Base-by-base conservation (phyloP, 2,797 vertebrate genomes). In the Ciconia nigra region DNA sequence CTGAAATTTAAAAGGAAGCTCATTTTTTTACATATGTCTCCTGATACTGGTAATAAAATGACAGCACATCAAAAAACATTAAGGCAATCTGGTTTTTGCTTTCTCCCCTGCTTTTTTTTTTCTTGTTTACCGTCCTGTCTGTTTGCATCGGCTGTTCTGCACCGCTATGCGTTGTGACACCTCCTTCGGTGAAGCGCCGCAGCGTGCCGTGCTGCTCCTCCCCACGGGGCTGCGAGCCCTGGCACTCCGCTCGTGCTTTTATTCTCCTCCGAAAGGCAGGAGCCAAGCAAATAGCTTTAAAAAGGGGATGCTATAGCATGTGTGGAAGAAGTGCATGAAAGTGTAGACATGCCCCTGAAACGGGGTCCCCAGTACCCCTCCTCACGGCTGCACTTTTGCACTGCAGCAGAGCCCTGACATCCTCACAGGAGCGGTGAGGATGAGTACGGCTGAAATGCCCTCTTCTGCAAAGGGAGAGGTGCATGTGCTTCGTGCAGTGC, bases 31-130 rank as follows among this genome's bases (percentile, higher is more conserved):
- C 93, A 76, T 93, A 93, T 93, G 71, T 71, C 89, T 97, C 83
- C 87, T 71, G 46, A 89, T 93, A 83, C 70, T 78, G 73, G 85
- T 90, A 97, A 96, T 83, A 94, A 97, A 94, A 74, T 61, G 87
- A 96, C 95, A 91, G 82, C 76, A 78, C 80, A 95, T 94, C 96
- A 91, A 25, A 94, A 91, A 86, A 57, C 87, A 97, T 97, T 95
- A 96, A 33, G 89, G 77, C 91, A 93, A 82, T 93, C 76, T 76
- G 87, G 42, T 39, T 89, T 96, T 92, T 76, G 84, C 94, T 88
- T 82, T 84, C 84, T 84, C 80, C 66, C 69, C 20, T 77, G 79
- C 70, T 86, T 89, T 88, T 33, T 31, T 35, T 35, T 49, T 7
- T 2, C 58, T 95, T 94, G 92, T 97, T 96, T 96, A 90, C 92